Evolutionary conservation across 2,797 vertebrate genomes (phyloP).

Genomic region (Notolabrus celidotus): DNA sequence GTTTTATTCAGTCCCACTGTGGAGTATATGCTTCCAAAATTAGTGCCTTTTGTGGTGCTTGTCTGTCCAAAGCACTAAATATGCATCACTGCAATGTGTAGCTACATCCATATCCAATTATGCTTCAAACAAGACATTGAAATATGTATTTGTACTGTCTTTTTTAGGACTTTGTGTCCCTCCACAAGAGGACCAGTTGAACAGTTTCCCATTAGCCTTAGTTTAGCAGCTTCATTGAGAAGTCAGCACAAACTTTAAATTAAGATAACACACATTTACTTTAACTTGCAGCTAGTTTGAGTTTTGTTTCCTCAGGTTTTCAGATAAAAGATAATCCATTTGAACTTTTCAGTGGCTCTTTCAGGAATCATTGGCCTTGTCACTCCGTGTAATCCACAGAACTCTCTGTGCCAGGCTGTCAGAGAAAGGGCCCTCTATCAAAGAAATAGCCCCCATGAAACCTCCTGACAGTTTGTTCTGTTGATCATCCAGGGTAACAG

Average conservation of each 20-base stretch:
- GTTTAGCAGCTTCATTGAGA: no score
- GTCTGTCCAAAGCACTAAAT: conserved; percentile 30
- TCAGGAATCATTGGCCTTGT: conserved; percentile 6
- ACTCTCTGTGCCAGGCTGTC: conserved; percentile 6
- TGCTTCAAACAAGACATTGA: conserved; percentile 39
- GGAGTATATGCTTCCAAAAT: conserved; percentile 28
- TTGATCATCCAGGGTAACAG: neutral
- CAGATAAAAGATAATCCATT: neutral
- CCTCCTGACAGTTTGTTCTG: neutral
- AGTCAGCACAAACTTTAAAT: neutral
- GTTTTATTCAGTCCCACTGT: conserved; percentile 43
- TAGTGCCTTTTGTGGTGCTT: conserved; percentile 21
- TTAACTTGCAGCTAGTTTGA: neutral
- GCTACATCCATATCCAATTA: conserved; percentile 6
- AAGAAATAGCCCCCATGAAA: conserved; percentile 7
- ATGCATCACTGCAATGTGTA: conserved; percentile 35
- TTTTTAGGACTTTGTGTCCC: neutral
- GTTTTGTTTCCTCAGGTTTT: conserved; percentile 1
- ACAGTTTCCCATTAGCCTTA: neutral
- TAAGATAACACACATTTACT: neutral
- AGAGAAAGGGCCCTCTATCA: conserved; percentile 4
- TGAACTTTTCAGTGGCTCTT: neutral
- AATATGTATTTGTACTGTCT: conserved; percentile 23
- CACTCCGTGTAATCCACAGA: neutral
- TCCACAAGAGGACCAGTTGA: conserved; percentile 8